A percentile compares a stretch with the other conserved stretches of the same genome.
These are phyloP conservation scores for Cariama cristata DNA, from an alignment of 2,113 vertebrate species.

Conservation along the genomic window DNA sequence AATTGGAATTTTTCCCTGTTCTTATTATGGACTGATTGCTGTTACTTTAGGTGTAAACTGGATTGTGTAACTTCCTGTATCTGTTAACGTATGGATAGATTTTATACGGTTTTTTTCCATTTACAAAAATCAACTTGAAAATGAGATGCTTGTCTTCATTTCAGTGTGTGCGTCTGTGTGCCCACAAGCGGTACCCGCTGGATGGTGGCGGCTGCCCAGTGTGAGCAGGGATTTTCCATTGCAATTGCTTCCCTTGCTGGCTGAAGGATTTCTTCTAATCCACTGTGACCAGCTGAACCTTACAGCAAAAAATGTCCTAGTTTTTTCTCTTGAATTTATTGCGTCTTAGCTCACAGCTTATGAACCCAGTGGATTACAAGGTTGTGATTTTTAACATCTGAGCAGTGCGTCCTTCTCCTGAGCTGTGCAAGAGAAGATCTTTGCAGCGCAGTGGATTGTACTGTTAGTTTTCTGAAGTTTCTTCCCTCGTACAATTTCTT, in stretches of 20 bases:
- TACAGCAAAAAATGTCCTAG: not conserved
- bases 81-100: constrained; percentile 57
- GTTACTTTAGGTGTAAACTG: constrained; percentile 50
- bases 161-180: not conserved
- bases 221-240: not conserved
- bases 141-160: constrained; percentile 40
- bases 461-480: not conserved
- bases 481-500: not conserved
- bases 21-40: constrained; percentile 43
- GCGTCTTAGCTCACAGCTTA: not conserved
- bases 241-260: constrained; percentile 20
- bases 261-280: constrained; percentile 53
- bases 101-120: constrained; percentile 54
- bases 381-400: not conserved
- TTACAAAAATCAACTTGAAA: constrained; percentile 66
- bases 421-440: not conserved
- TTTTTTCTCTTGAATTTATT: not conserved
- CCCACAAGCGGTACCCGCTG: not conserved
- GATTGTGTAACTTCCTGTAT: constrained; percentile 69
- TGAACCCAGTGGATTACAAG: constrained; percentile 33
- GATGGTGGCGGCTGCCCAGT: not conserved
- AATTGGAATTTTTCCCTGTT: constrained; percentile 23
- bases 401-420: not conserved
- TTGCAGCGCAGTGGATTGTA: not conserved
- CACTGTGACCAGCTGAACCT: constrained; percentile 39